Evolutionary conservation across 2,888 invertebrate genomes (phyloP).

Genomic region (Pachydiplax longipennis): DNA sequence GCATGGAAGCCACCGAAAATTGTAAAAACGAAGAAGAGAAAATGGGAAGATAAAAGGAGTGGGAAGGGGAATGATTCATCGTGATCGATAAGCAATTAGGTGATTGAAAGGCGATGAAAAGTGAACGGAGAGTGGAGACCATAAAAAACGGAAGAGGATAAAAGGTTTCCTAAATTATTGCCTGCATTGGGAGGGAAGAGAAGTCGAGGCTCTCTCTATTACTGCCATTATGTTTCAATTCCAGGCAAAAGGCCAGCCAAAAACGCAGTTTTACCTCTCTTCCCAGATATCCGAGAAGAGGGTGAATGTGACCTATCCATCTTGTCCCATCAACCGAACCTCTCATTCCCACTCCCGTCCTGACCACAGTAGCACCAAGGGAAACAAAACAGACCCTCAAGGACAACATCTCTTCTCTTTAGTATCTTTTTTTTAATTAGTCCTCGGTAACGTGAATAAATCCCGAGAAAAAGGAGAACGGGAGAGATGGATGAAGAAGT

Average conservation of each 20-base stretch:
- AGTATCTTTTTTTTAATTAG: too few species aligned
- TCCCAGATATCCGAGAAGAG: too few species aligned
- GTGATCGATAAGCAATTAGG: slow-evolving; percentile 6
- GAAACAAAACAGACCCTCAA: too few species aligned
- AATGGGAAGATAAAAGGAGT: background rate
- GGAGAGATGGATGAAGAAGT: too few species aligned
- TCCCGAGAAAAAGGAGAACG: too few species aligned
- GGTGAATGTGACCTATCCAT: too few species aligned
- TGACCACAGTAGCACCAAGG: too few species aligned
- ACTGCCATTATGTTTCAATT: background rate
- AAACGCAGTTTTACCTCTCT: too few species aligned
- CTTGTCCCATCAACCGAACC: too few species aligned
- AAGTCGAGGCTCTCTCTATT: background rate
- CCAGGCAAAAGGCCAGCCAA: background rate
- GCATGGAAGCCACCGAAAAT: background rate
- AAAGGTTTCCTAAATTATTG: background rate
- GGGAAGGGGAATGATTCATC: background rate
- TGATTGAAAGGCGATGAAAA: slow-evolving; percentile 1
- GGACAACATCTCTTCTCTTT: too few species aligned
- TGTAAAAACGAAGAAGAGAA: background rate
- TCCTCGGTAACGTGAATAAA: too few species aligned
- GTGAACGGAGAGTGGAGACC: background rate
- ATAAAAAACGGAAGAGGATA: background rate
- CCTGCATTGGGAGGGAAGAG: background rate
- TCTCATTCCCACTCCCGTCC: too few species aligned